A percentile compares a stretch with the other conserved stretches of the same genome.
Conservation (phyloP, 2,797 vertebrate genomes). For the Forpus xanthops region DNA sequence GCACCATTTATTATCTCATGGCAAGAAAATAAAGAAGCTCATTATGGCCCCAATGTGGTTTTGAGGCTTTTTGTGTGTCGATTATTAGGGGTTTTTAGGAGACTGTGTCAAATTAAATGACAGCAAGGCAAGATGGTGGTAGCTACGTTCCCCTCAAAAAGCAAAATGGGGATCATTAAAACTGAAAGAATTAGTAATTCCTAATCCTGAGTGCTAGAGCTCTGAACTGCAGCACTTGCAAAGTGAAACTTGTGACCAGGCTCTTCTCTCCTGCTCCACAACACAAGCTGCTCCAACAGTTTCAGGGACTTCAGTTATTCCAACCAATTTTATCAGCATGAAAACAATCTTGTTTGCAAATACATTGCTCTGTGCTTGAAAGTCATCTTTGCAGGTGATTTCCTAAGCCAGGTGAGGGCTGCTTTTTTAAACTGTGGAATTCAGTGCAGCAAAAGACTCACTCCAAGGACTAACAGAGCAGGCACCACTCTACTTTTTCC, state of each 20-base stretch:
- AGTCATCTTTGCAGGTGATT: background rate
- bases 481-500: background rate
- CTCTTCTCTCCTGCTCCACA: background rate
- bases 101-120: background rate
- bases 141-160: background rate
- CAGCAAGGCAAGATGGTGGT: background rate
- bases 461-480: background rate
- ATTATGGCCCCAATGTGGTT: background rate
- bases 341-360: background rate
- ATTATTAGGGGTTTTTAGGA: background rate
- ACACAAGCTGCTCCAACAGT: background rate
- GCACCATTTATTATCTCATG: background rate
- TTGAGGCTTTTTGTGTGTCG: background rate
- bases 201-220: background rate
- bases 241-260: background rate
- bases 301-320: background rate
- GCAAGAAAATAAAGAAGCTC: slow-evolving; percentile 7
- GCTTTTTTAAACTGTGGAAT: background rate
- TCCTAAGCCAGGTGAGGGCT: background rate
- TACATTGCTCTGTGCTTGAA: background rate
- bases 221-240: background rate
- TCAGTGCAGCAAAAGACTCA: background rate
- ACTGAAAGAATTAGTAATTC: background rate
- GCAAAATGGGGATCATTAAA: background rate
- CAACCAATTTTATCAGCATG: background rate